Base-by-base conservation (phyloP, 1,140 invertebrate genomes). In the Ceratina calcarata region DNA sequence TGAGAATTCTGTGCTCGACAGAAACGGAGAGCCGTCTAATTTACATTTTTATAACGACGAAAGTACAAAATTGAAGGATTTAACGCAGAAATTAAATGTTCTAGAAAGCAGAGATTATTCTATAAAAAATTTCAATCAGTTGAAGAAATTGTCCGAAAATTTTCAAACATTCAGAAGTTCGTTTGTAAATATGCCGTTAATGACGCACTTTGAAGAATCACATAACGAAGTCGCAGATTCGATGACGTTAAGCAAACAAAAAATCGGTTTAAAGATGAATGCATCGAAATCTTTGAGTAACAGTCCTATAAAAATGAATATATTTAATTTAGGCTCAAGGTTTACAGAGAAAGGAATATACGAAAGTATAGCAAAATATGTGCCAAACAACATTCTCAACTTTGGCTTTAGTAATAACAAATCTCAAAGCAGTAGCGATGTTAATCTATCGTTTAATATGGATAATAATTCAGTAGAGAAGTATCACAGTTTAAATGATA, bases 141-240 rank as follows among this genome's bases (percentile, higher is more conserved):
- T 77, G 18, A 20, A 62, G n/a, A 76, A 27, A 62, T 73, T 73
- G n/a, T 69, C 37, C 7, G 65, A 61, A 22, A 45, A 79, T 68
- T 49, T 67, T 49, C 24, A 58, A 67, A 45, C 15, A n/a, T 64
- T 66, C 10, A 76, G 45, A 37, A 66, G 71, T 64, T 10, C 58
- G 75, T 66, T 65, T 20, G 4, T 22, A 18, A 64, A 57, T 45
- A 66, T n/a, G 15, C 12, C 69, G 13, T 80, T 20, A 64, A 58
- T 24, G 55, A 71, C 77, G 74, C 53, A 32, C 62, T 74, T 80
- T 78, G 81, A 88, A 37, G 83, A 85, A 61, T 88, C 85, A 20
- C 88, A 88, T 7, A 79, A 90, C 53, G 89, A 87, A 78, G 86
- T 88, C 20, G 86, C 87, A n/a, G 89, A 90, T 75, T 89, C 89